Conservation (phyloP, 2,797 vertebrate genomes). For the Eidolon dupreanum region DNA sequence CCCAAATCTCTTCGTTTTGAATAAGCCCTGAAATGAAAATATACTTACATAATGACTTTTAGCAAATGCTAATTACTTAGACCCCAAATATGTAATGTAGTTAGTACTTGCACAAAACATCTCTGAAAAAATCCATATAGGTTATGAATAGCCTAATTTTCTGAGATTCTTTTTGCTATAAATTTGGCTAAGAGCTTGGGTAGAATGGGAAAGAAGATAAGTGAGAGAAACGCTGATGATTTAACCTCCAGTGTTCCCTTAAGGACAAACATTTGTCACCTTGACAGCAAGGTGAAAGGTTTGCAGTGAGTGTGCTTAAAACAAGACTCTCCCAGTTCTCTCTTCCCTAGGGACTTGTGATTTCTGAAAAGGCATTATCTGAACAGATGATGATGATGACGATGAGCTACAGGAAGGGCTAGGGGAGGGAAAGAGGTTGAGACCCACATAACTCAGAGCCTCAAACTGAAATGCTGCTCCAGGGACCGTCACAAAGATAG, state of each 20-base stretch:
- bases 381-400: conserved; percentile 58
- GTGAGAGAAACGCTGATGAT: conserved; percentile 76
- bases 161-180: conserved; percentile 57
- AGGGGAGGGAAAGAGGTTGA: conserved; percentile 31
- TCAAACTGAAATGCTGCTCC: conserved; percentile 54
- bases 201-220: conserved; percentile 46
- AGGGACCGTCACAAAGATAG: conserved; percentile 51
- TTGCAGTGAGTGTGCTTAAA: conserved; percentile 71
- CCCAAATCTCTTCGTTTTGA: conserved; percentile 30
- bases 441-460: conserved; percentile 60
- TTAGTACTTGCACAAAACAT: conserved; percentile 4
- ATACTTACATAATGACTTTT: neutral
- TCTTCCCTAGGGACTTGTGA: conserved; percentile 67
- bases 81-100: neutral
- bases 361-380: conserved; percentile 69
- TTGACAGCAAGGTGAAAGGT: conserved; percentile 83
- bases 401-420: conserved; percentile 35
- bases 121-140: conserved; percentile 20
- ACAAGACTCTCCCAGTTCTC: conserved; percentile 74
- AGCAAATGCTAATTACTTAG: conserved; percentile 36
- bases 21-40: conserved; percentile 11
- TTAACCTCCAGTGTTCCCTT: conserved; percentile 83
- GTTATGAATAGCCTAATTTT: conserved; percentile 48
- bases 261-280: conserved; percentile 86
- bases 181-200: conserved; percentile 60